These are phyloP conservation scores for Luscinia luscinia DNA, from an alignment of 2,797 vertebrate species.

Conservation along the genomic window DNA sequence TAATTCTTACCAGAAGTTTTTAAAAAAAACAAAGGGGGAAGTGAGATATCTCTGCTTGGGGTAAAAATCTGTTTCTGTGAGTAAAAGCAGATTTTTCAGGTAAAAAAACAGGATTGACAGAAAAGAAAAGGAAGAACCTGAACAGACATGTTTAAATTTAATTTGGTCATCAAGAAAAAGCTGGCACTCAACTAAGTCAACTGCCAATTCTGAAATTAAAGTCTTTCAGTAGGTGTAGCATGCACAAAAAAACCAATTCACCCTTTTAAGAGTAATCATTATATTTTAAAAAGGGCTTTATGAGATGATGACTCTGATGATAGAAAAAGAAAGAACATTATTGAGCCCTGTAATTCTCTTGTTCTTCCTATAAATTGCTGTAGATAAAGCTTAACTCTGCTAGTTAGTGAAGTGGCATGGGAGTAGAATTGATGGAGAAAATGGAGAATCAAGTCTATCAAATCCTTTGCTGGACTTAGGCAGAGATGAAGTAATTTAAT, in stretches of 20 bases:
- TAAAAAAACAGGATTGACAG: not conserved
- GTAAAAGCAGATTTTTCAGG: not conserved
- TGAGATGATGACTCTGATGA: not conserved
- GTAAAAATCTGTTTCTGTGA: not conserved
- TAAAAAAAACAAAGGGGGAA: not conserved
- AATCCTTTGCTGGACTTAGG: not conserved
- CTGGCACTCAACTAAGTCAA: not conserved
- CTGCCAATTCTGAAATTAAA: not conserved
- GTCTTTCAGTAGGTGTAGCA: not conserved
- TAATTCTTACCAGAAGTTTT: not conserved
- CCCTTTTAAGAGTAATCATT: not conserved
- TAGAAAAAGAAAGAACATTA: not conserved
- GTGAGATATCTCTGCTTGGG: not conserved
- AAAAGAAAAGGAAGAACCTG: not conserved
- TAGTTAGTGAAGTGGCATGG: not conserved
- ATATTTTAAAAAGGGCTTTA: not conserved
- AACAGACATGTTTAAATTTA: not conserved
- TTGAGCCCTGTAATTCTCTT: not conserved
- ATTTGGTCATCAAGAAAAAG: not conserved
- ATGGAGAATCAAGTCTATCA: not conserved
- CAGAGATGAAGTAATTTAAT: not conserved
- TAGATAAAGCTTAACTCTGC: not conserved
- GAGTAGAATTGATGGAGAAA: not conserved
- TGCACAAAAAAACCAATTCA: fast-evolving
- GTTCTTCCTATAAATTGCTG: not conserved